A percentile compares a stretch with the other conserved stretches of the same genome.
Conservation (phyloP, 2,888 invertebrate species). For the Philopedon plagiatum region DNA sequence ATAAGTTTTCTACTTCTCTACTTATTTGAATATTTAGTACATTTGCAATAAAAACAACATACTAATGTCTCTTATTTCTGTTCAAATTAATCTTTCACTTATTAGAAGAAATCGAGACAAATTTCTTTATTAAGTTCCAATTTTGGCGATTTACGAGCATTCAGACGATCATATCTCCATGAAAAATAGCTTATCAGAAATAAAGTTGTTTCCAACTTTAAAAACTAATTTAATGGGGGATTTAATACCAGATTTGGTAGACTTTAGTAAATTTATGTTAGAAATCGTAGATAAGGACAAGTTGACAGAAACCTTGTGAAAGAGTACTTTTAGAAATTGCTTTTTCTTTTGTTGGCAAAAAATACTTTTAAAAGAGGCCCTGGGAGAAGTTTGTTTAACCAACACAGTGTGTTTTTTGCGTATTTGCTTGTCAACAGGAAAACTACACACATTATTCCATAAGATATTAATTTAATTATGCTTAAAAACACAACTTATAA, state of each 20-base stretch:
- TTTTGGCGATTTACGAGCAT: background rate
- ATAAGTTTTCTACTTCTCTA: no score
- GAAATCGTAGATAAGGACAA: background rate
- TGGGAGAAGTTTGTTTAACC: no score
- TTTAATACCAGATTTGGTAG: background rate
- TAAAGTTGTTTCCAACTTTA: background rate
- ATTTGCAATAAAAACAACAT: no score
- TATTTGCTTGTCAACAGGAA: no score
- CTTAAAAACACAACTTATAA: no score
- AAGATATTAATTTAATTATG: no score
- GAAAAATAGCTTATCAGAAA: background rate
- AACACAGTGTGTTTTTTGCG: no score
- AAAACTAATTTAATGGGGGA: slow-evolving; percentile 8
- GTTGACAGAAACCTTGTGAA: background rate
- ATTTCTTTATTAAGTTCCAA: slow-evolving; percentile 6
- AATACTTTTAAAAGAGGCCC: background rate
- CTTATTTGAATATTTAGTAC: no score
- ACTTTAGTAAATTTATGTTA: slow-evolving; percentile 1
- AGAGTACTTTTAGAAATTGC: background rate
- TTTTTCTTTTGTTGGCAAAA: background rate
- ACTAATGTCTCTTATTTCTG: background rate
- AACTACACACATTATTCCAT: no score
- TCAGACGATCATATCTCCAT: background rate
- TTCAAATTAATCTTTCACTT: background rate
- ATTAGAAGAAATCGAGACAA: background rate